phyloP scores from a whole-genome alignment of 2,113 vertebrate species.

The Globicephala melas region DNA sequence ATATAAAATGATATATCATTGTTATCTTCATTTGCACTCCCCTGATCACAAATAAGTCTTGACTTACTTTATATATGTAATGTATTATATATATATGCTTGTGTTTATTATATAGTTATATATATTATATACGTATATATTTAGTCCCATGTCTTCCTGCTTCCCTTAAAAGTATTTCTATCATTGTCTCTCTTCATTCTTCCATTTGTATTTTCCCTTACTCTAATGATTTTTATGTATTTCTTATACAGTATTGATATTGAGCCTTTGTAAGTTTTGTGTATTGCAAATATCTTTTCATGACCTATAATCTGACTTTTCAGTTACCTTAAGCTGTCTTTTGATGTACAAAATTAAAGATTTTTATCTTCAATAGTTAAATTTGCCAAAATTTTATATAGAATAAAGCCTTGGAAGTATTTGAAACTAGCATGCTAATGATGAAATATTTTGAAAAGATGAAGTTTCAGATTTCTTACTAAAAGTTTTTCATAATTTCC shows the following conservation, averaged over 20 bases:
- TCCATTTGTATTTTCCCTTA: background rate
- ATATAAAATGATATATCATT: background rate
- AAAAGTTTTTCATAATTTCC: background rate
- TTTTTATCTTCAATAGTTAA: background rate
- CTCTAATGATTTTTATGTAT: background rate
- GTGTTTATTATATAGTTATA: background rate
- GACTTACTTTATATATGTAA: background rate
- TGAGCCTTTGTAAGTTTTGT: conserved; percentile 60
- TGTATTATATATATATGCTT: background rate
- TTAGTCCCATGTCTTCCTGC: background rate
- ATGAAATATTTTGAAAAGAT: conserved; percentile 3
- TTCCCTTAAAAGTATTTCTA: background rate
- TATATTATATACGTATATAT: background rate
- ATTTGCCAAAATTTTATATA: background rate
- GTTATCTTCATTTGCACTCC: background rate
- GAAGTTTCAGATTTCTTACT: background rate
- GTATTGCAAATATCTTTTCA: background rate
- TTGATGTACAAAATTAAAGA: background rate
- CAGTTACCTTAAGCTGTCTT: background rate
- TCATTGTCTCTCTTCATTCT: background rate
- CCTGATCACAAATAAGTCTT: background rate
- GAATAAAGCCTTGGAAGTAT: background rate
- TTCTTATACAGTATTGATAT: background rate
- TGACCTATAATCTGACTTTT: background rate
- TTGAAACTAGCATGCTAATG: background rate